Percentiles rank a stretch among this genome's conserved stretches.
Conservation (phyloP, 2,888 invertebrate genomes). For the Epinotia nisella region DNA sequence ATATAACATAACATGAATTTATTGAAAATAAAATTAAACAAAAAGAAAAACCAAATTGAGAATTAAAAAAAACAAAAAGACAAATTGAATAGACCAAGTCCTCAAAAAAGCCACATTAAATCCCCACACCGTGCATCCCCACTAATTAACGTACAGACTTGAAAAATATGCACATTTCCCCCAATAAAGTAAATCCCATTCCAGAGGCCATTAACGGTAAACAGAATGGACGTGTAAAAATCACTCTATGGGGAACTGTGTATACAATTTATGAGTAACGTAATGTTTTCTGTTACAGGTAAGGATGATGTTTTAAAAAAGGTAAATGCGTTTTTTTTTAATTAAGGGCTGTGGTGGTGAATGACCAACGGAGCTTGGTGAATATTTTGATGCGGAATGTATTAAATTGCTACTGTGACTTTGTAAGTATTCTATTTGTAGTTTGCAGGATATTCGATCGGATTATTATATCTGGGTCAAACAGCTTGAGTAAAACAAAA, state of each 20-base stretch:
- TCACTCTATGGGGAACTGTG: conserved; percentile 42
- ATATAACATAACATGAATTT: no score
- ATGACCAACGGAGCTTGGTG: not conserved
- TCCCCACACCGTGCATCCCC: no score
- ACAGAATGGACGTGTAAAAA: conserved; percentile 30
- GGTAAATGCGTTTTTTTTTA: conserved; percentile 31
- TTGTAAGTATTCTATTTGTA: no score
- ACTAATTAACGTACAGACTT: not conserved
- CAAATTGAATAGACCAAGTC: no score
- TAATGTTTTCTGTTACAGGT: conserved; percentile 62
- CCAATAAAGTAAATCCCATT: conserved; percentile 32
- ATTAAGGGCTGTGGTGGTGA: conserved; percentile 5
- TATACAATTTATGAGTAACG: conserved; percentile 39
- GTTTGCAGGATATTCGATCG: no score
- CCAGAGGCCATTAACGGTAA: conserved; percentile 27
- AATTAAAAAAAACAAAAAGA: no score
- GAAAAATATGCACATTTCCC: conserved; percentile 5
- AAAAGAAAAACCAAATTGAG: no score
- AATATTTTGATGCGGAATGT: not conserved
- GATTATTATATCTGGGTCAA: no score
- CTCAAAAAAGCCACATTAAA: no score
- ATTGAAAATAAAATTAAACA: no score
- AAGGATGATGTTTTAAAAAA: conserved; percentile 49
- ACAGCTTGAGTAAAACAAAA: no score
- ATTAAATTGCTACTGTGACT: no score